These are phyloP conservation scores for Drosophila mimica DNA, from an alignment of 2,888 invertebrate species.

Conservation along the genomic window DNA sequence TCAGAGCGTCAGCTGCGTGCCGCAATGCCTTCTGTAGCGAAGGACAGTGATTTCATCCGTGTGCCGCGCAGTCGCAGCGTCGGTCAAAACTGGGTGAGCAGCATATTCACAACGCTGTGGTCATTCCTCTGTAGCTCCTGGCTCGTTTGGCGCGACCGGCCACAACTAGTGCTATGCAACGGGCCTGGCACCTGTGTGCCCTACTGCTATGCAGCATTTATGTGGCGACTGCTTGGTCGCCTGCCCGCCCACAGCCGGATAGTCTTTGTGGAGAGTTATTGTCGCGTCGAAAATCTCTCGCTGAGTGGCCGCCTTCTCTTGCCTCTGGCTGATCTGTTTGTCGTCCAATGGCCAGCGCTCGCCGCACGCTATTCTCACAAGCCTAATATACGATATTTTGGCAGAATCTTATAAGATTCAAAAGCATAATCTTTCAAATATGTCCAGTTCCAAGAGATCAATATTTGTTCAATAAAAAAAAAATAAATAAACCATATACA, in stretches of 20 bases:
- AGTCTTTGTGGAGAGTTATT: slow-evolving; percentile 97
- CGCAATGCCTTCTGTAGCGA: slow-evolving; percentile 78
- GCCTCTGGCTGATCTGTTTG: slow-evolving; percentile 92
- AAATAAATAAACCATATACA: not conserved
- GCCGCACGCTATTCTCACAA: slow-evolving; percentile 72
- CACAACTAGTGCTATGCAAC: slow-evolving; percentile 95
- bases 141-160: slow-evolving; percentile 89
- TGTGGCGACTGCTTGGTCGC: slow-evolving; percentile 90
- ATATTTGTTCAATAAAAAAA: not conserved
- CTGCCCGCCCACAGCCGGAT: slow-evolving; percentile 88
- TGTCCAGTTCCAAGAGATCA: not conserved
- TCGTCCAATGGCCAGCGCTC: slow-evolving; percentile 97
- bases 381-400: slow-evolving; percentile 90
- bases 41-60: slow-evolving; percentile 85
- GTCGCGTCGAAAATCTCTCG: slow-evolving; percentile 95
- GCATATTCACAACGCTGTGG: slow-evolving; percentile 91
- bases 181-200: slow-evolving; percentile 99
- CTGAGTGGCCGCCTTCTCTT: slow-evolving; percentile 94
- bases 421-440: not conserved
- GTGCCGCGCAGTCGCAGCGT: slow-evolving; percentile 95
- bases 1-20: slow-evolving; percentile 89
- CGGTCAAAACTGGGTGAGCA: slow-evolving; percentile 92
- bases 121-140: slow-evolving; percentile 90
- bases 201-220: slow-evolving; percentile 91
- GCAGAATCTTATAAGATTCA: slow-evolving; percentile 88